Conservation (phyloP, 2,113 vertebrate genomes). For the Neomonachus schauinslandi region DNA sequence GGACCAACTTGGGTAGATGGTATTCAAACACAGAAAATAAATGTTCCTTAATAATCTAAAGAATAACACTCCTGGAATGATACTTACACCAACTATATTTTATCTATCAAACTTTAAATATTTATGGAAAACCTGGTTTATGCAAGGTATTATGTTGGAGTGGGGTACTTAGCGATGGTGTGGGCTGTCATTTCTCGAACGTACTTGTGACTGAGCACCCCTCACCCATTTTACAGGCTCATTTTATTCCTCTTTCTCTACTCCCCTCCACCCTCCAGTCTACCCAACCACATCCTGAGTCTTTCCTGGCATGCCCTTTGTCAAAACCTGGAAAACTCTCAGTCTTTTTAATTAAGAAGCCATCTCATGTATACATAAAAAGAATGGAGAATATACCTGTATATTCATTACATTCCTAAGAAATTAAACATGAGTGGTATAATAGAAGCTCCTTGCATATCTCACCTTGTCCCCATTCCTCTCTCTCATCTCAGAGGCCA, state of each 20-base stretch:
- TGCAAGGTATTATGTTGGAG: not conserved
- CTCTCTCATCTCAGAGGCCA: not conserved
- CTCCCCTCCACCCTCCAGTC: not conserved
- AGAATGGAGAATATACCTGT: not conserved
- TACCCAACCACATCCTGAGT: not conserved
- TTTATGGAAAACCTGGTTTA: not conserved
- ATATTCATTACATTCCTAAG: not conserved
- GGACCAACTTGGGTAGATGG: not conserved
- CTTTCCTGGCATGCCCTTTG: not conserved
- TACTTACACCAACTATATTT: not conserved
- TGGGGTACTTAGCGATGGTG: not conserved
- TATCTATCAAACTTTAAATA: not conserved
- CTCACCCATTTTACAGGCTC: not conserved
- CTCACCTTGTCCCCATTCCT: not conserved
- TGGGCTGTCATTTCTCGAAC: too few species aligned
- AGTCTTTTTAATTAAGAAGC: not conserved
- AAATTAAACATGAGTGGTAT: not conserved
- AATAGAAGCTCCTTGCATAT: not conserved
- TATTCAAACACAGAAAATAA: conserved; percentile 19
- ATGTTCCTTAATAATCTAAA: not conserved
- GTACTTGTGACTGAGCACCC: not conserved
- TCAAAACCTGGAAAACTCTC: not conserved
- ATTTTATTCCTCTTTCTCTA: not conserved
- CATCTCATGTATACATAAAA: not conserved
- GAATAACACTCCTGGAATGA: not conserved